Conservation (phyloP, 2,797 vertebrate species). For the Phoebastria nigripes region DNA sequence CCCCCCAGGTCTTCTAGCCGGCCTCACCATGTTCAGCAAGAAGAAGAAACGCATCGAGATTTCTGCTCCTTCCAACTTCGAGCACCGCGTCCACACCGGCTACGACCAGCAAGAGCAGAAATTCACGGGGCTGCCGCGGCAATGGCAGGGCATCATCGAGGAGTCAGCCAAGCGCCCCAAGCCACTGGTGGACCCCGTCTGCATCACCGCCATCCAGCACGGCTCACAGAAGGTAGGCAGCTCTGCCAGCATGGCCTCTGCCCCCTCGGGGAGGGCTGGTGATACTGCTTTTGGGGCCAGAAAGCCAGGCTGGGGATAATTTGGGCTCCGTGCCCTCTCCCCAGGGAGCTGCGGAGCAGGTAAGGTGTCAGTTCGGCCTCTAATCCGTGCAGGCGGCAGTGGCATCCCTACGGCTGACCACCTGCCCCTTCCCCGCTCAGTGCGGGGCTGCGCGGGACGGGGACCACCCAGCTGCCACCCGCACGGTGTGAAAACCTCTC, state of each 20-base stretch:
- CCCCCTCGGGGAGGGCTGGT: not conserved
- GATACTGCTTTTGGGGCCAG: not conserved
- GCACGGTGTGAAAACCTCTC: not conserved
- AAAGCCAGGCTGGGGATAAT: not conserved
- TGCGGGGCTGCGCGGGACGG: fast-evolving
- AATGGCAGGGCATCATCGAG: constrained; percentile 97
- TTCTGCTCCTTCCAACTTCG: constrained; percentile 93
- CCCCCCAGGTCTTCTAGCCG: constrained; percentile 74
- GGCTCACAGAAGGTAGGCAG: constrained; percentile 83
- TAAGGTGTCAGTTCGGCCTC: not conserved
- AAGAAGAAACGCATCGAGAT: constrained; percentile 95
- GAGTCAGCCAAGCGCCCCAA: constrained; percentile 93
- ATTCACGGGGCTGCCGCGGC: constrained; percentile 90
- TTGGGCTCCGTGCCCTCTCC: not conserved
- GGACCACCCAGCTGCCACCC: not conserved
- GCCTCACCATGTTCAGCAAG: constrained; percentile 88
- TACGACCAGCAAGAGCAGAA: constrained; percentile 93
- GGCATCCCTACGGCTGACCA: fast-evolving
- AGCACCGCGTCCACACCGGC: constrained; percentile 94
- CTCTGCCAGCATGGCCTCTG: fast-evolving
- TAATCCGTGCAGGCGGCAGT: not conserved
- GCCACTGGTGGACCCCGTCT: constrained; percentile 86
- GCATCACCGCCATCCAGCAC: constrained; percentile 87
- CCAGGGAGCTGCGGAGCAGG: not conserved
- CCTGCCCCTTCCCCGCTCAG: not conserved